Conservation (phyloP, 1,140 invertebrate species). For the Drosophila nasuta region DNA sequence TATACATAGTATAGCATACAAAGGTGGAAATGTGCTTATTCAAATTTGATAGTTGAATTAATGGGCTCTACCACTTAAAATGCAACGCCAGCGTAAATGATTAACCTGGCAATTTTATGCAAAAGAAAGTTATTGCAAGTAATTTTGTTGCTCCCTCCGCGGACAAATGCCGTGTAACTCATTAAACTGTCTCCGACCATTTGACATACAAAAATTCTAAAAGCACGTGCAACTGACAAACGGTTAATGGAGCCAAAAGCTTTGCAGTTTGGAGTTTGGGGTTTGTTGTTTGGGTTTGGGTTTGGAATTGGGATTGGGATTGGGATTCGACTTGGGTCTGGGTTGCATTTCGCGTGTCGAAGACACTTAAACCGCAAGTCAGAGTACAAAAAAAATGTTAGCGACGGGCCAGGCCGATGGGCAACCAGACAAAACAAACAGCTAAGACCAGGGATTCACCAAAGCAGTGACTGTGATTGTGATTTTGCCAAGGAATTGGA, state of each 20-base stretch:
- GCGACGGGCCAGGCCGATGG: constrained; percentile 10
- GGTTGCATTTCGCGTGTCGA: constrained; percentile 77
- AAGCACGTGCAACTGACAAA: constrained; percentile 63
- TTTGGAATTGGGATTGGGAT: background rate
- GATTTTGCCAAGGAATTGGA: too few species aligned
- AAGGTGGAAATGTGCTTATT: constrained; percentile 56
- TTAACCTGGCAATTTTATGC: constrained; percentile 52
- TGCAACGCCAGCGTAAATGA: constrained; percentile 61
- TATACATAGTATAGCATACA: background rate
- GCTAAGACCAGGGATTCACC: background rate
- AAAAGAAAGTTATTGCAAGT: constrained; percentile 45
- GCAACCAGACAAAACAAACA: constrained; percentile 47
- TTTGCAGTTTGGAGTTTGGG: background rate
- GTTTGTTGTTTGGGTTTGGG: background rate
- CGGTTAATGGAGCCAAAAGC: constrained; percentile 19
- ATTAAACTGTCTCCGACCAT: constrained; percentile 69
- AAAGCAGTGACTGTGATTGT: constrained; percentile 1
- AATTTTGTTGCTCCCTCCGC: constrained; percentile 19
- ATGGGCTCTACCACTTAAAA: constrained; percentile 65
- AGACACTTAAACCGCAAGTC: constrained; percentile 82
- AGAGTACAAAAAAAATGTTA: constrained; percentile 49
- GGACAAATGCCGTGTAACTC: constrained; percentile 45
- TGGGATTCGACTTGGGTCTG: constrained; percentile 18
- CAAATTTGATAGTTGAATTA: constrained; percentile 55
- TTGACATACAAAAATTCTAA: constrained; percentile 65